Base-by-base conservation (phyloP, 2,888 invertebrate species). In the Homarus gammarus region DNA sequence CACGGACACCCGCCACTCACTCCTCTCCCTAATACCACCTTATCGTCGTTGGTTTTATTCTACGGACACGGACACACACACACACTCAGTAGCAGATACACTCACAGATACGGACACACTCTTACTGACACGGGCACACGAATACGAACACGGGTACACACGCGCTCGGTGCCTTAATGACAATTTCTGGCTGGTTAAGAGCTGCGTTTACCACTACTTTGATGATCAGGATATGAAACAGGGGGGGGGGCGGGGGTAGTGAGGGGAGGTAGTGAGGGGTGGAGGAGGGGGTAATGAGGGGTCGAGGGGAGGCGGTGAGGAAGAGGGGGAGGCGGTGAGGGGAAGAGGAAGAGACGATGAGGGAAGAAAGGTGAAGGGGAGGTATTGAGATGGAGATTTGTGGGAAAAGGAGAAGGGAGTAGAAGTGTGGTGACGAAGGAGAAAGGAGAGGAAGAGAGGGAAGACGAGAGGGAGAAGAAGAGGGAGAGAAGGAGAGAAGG, bases 391-490 rank as follows among this genome's bases (percentile, higher is more conserved):
- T 49, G 12, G 44, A 8, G 44, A 10, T 33, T 36, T 10, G 44
- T 10, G 44, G 44, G 44, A 12, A 73, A 73, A 73, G 73, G 8
- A 12, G 12, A 49, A 56, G 56, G 2, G 18, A 3, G 18, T 18
- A 56, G 18, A 18, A 3, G 3, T 3, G 56, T 12, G 56, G 56
- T 18, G 56, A 56, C 0, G 3, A 44, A 75, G 44, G 56, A 10
- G 56, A 22, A 56, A 22, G 18, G 22, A 3, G 6, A 44, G 44
- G 44, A 31, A 31, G 36, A 73, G 8, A 6, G 22, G 31, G 2
- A 15, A 51, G 51, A 79, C 22, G 82, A 44, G 38, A 82, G 68
- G 68, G 44, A 82, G 82, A 82, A 36, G n/a, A 64, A n/a, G 38
- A 33, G 36, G 40, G 38, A 36, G 18, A n/a, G 40, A 44, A 64